These are phyloP conservation scores for Caenorhabditis sulstoni DNA, from an alignment of 2,888 invertebrate genomes.

Conservation along the genomic window DNA sequence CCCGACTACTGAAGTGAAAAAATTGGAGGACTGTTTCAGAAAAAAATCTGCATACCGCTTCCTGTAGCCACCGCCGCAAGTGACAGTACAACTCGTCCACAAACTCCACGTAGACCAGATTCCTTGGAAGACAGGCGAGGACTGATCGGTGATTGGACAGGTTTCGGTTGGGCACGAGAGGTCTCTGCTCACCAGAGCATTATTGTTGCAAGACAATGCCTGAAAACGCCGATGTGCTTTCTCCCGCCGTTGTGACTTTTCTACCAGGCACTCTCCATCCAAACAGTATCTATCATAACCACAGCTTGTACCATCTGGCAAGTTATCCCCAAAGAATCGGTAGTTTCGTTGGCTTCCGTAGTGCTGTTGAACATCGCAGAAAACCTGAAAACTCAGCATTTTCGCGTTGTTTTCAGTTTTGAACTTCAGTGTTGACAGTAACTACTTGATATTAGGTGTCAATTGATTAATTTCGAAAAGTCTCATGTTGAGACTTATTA, in stretches of 20 bases:
- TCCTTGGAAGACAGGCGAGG: conserved; percentile 59
- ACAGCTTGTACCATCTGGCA: conserved; percentile 81
- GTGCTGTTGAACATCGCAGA: conserved; percentile 79
- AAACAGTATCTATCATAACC: conserved; percentile 79
- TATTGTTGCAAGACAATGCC: conserved; percentile 75
- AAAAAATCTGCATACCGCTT: conserved; percentile 43
- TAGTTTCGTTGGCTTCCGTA: conserved; percentile 76
- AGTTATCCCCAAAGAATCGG: conserved; percentile 80
- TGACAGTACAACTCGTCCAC: conserved; percentile 74
- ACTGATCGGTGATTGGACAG: conserved; percentile 59
- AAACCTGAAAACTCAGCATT: conserved; percentile 70
- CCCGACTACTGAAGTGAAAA: conserved; percentile 52
- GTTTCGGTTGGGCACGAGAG: conserved; percentile 72
- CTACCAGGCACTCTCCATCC: conserved; percentile 79
- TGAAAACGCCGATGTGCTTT: conserved; percentile 38
- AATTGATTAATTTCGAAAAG: conserved; percentile 7
- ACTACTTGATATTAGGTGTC: not conserved
- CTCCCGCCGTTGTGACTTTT: not conserved
- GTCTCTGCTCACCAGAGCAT: conserved; percentile 74
- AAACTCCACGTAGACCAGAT: conserved; percentile 74
- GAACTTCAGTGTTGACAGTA: not conserved
- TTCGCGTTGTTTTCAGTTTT: not conserved
- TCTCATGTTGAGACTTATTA: conserved; percentile 30
- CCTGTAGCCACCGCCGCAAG: conserved; percentile 77
- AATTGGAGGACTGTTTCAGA: not conserved